Base-by-base conservation (phyloP, 2,113 vertebrate genomes). In the Pristiophorus japonicus region DNA sequence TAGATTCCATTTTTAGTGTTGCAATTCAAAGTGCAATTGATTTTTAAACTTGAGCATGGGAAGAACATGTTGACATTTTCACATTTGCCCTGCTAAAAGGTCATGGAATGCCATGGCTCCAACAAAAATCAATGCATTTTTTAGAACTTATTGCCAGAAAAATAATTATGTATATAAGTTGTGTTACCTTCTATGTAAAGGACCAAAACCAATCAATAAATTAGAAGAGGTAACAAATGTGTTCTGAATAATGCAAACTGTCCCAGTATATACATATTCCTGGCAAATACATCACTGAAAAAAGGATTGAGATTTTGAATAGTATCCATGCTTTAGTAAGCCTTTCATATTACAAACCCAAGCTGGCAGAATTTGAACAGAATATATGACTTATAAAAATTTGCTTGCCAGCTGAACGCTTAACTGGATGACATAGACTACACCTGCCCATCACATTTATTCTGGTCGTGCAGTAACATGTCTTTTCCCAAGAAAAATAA, bases 1-100 rank as follows among this genome's bases (percentile, higher is more conserved):
- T 91, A 55, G 16, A 62, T 63, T 91, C 88, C 30, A 91, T n/a
- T 91, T n/a, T 91, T 63, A 62, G 63, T 91, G 34, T 63, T 91
- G 20, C 88, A 62, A 18, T 62, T 51, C 12, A 20, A 38, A 81
- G 75, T 81, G n/a, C 42, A 81, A 81, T 81, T 51, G 51, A 51
- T 51, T 51, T 51, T 51, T 51, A 51, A 51, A 34, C 55, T 18
- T 62, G 30, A 62, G 11, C 16, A 12, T n/a, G 55, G 27, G 12
- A n/a, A n/a, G 30, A 62, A 16, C 30, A 34, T 12, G 73, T n/a
- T 90, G 55, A 55, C 20, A 42, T 47, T n/a, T 63, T 91, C 59
- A 14, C 11, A 90, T 30, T 91, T 16, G 5, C 55, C 20, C 63
- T 62, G 30, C 34, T 78, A 62, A 34, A 62, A 91, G 55, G 6